phyloP scores from a whole-genome alignment of 1,140 invertebrate species.

The Melitaea cinxia region DNA sequence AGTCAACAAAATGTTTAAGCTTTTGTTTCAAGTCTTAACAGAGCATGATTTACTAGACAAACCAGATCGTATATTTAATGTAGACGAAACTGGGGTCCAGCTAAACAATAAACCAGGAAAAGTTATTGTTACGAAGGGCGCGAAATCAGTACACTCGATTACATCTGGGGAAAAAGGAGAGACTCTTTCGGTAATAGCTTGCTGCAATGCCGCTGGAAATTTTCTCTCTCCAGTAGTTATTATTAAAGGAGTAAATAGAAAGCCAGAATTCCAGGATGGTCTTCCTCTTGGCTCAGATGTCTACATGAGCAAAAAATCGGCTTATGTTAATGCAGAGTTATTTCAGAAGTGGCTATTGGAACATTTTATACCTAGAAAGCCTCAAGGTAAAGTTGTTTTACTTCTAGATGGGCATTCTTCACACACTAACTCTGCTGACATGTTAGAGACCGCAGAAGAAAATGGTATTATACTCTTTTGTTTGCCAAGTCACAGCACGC shows the following conservation, averaged over 20 bases:
- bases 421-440: no score
- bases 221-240: constrained; percentile 49
- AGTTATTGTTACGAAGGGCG: no score
- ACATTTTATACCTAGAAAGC: constrained; percentile 61
- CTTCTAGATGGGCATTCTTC: no score
- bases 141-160: no score
- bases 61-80: no score
- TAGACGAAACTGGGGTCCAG: no score
- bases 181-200: constrained; percentile 61
- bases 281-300: constrained; percentile 53
- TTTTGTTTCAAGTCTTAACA: neutral
- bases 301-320: constrained; percentile 56
- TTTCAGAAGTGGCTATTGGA: constrained; percentile 64
- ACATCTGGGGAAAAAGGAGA: constrained; percentile 60
- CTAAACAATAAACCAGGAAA: no score
- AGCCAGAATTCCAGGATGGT: constrained; percentile 51
- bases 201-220: constrained; percentile 56
- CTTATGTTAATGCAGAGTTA: constrained; percentile 57
- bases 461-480: no score
- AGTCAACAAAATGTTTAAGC: neutral
- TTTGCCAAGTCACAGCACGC: constrained; percentile 42
- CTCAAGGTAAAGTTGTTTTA: constrained; percentile 53
- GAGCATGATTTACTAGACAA: no score
- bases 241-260: constrained; percentile 51
- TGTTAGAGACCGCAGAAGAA: no score